Evolutionary conservation across 1,140 invertebrate genomes (phyloP), one percentile per base, ranked within the genome.

Genomic region (Tribolium madens): DNA sequence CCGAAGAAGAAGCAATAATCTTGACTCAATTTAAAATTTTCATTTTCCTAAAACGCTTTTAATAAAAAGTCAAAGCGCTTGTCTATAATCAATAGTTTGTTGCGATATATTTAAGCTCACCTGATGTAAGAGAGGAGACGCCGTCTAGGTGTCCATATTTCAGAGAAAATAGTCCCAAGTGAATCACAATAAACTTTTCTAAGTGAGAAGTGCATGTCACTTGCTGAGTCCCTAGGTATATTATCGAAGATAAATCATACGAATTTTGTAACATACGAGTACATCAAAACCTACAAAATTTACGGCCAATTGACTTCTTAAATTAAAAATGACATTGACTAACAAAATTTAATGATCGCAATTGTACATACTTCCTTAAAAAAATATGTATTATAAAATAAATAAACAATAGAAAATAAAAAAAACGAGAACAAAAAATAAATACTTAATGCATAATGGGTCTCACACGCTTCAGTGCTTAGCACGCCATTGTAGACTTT

Each of bases 161-260:
- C 57, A 64, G n/a, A 5, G 9, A 26, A 64, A 64, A 64, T 64
- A 42, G 21, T 64, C 57, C 26, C 57, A 6, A 64, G 57, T 18
- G 57, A 33, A 1, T 64, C 26, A 64, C 57, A 64, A 33, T 64
- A 64, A 64, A 64, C 57, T 64, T 64, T 33, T 33, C 26, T 26
- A 31, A 13, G 9, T 33, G 57, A 64, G 21, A 64, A 15, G 31
- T 64, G 57, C 26, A 64, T 10, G 21, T 64, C 57, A 64, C 57
- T 64, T 64, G 21, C 12, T 14, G 31, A 4, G 2, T 18, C 57
- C 57, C 26, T 64, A 1, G 57, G 57, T 33, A 33, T 64, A 33
- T 26, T 64, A 64, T 26, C 9, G 14, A 33, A 13, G 26, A 64
- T 64, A 64, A 64, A 64, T 64, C 57, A 50, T 50, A 50, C 48